Conservation (phyloP, 2,113 vertebrate species). For the Bungarus multicinctus region DNA sequence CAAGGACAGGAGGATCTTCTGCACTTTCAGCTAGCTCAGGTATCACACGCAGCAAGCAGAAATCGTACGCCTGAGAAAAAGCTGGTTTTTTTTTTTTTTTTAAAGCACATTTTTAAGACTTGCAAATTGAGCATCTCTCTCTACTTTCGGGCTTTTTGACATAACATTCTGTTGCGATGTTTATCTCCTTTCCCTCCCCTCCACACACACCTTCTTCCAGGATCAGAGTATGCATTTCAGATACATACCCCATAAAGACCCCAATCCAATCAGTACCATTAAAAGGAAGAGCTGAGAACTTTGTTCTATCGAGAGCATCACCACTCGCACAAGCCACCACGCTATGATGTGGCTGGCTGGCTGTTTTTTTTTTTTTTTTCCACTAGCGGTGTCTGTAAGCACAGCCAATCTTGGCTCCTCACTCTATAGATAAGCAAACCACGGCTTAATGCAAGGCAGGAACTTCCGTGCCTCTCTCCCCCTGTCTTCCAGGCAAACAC, state of each 20-base stretch:
- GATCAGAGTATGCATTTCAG: neutral
- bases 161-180: neutral
- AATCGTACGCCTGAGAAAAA: neutral
- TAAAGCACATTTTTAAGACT: neutral
- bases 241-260: neutral
- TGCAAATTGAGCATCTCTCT: neutral
- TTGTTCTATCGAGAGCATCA: neutral
- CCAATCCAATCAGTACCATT: neutral
- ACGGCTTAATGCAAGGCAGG: neutral
- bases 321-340: neutral
- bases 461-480: neutral
- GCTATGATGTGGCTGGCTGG: neutral
- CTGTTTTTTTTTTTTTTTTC: neutral
- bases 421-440: neutral
- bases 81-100: neutral
- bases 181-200: neutral
- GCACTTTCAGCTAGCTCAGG: neutral
- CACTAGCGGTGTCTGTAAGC: neutral
- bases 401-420: neutral
- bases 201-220: neutral
- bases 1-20: neutral
- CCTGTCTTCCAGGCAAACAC: neutral
- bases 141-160: neutral
- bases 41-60: neutral
- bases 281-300: neutral